Evolutionary conservation across 2,113 vertebrate species (phyloP), one percentile per base, ranked within the genome.

Genomic region (Onychorhynchus coronatus): DNA sequence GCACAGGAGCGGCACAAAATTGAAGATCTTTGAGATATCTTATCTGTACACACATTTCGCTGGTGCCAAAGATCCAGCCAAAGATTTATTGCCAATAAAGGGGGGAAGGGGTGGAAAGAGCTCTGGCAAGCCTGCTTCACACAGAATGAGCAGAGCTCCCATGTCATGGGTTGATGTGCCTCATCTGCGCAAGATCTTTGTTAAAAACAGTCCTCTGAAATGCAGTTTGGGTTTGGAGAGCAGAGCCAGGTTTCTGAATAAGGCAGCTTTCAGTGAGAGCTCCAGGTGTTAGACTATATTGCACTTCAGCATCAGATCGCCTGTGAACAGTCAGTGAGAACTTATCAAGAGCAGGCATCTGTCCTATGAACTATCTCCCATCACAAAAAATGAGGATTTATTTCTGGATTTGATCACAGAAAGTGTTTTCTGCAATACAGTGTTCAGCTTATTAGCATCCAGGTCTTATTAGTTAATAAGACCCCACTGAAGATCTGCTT

Each of bases 91-190:
- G 78, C 85, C 76, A 62, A 1, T 22, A 42, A 49, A 63, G 46
- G 23, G 4, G 10, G 8, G 41, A 15, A 49, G 11, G 23, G 2
- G 0, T 1, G 7, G 5, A 25, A 41, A 24, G 46, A 49, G 59
- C 44, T 68, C 74, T 82, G 62, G 47, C 62, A 90, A 55, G 71
- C 56, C 35, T 56, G 30, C 9, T 56, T 82, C 90, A 44, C 22
- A 28, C 19, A 52, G 61, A 55, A 91, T 10, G 35, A 79, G 66
- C 74, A 68, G 66, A 93, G 39, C 33, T 91, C 35, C 50, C 22
- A 2, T 39, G 27, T 30, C 52, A 71, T 5, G 16, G 14, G 33
- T 66, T 80, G 63, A 31, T 53, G 56, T 49, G 37, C 65, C 42
- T 87, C 55, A 85, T 71, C 70, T 67, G 50, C 67, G 84, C 42